Conservation (phyloP, 2,113 vertebrate species). For the Leucosticte australis region DNA sequence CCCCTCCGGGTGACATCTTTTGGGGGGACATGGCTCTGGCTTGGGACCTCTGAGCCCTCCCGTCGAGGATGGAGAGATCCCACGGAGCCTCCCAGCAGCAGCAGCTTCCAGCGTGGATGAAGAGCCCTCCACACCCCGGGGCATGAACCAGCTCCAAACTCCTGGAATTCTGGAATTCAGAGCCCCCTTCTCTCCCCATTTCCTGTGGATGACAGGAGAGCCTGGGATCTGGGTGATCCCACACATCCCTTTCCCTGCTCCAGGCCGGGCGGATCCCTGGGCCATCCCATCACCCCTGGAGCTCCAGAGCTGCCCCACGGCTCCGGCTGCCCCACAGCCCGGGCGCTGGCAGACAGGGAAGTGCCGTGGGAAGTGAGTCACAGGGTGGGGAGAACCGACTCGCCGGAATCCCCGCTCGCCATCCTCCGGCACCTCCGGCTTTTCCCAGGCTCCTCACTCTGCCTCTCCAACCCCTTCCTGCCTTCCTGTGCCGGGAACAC, state of each 20-base stretch:
- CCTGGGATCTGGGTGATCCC: accelerated
- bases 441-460: background rate
- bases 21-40: accelerated
- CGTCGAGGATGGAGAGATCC: background rate
- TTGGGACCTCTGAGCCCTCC: background rate
- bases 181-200: accelerated
- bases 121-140: background rate
- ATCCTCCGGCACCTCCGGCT: background rate
- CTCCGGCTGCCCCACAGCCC: background rate
- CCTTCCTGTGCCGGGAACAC: background rate
- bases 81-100: background rate
- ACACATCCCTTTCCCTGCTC: background rate
- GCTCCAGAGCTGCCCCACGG: background rate
- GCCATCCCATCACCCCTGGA: background rate
- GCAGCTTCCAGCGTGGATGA: background rate
- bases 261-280: background rate
- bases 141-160: background rate
- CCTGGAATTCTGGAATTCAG: too few species aligned
- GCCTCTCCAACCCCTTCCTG: background rate
- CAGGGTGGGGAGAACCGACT: background rate
- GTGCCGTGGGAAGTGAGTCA: background rate
- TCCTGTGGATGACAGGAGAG: background rate
- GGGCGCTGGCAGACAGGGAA: background rate
- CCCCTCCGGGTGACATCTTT: background rate
- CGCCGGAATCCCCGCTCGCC: background rate